phyloP scores from a whole-genome alignment of 2,888 invertebrate species.

The Liopterus haemorrhoidalis region DNA sequence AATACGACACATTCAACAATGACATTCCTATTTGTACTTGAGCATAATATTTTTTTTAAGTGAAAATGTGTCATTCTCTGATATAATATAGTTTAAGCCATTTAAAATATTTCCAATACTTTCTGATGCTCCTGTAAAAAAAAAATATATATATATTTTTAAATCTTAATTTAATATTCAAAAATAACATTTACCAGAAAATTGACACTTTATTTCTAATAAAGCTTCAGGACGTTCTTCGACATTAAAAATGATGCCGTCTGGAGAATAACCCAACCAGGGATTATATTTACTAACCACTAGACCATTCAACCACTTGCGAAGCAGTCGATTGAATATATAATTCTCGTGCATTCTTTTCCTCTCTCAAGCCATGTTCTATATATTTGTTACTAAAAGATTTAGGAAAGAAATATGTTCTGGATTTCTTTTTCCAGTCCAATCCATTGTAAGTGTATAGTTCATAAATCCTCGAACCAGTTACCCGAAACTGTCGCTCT shows the following conservation, averaged over 20 bases:
- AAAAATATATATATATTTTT: background rate
- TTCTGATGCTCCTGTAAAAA: conserved; percentile 5
- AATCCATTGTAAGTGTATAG: conserved; percentile 5
- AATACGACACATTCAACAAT: conserved; percentile 22
- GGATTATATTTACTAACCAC: background rate
- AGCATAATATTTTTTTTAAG: conserved; percentile 25
- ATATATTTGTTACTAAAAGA: conserved; percentile 6
- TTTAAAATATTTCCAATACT: background rate
- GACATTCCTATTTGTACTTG: conserved; percentile 26
- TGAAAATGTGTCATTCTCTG: conserved; percentile 4
- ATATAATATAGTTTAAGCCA: background rate
- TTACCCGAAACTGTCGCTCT: conserved; percentile 3
- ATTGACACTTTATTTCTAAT: conserved; percentile 11
- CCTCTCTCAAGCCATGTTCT: conserved; percentile 8
- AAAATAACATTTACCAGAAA: conserved; percentile 5
- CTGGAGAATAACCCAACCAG: conserved; percentile 10
- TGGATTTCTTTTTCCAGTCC: conserved; percentile 8
- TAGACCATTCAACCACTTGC: conserved; percentile 5
- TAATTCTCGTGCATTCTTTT: background rate
- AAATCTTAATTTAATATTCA: conserved; percentile 1
- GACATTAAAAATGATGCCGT: conserved; percentile 6
- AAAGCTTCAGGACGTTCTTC: conserved; percentile 1
- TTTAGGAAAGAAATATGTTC: conserved; percentile 11
- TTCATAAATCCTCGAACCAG: conserved; percentile 11
- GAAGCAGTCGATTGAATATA: background rate